Conservation (phyloP, 2,888 invertebrate genomes). For the Himalopsyche anomala region DNA sequence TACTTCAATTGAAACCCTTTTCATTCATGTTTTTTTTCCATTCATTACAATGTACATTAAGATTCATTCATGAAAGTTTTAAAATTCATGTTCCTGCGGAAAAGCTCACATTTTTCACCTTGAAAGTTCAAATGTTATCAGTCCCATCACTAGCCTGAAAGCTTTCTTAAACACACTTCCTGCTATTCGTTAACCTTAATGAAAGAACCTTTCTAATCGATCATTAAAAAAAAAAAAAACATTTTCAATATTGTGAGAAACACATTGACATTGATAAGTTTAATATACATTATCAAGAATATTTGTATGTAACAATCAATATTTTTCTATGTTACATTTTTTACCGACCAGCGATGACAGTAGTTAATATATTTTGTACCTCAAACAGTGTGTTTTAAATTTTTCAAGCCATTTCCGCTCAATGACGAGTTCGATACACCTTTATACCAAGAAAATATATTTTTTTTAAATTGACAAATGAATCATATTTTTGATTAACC, state of each 20-base stretch:
- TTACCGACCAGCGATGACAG: too few species aligned
- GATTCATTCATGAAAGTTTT: conserved; percentile 26
- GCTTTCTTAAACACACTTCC: neutral
- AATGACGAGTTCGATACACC: too few species aligned
- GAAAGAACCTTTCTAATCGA: neutral
- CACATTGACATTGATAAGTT: neutral
- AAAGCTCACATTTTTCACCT: conserved; percentile 10
- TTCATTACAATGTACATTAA: conserved; percentile 3
- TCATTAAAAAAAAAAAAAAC: neutral
- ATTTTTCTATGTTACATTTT: too few species aligned
- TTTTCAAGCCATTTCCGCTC: too few species aligned
- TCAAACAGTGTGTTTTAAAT: too few species aligned
- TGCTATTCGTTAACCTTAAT: neutral
- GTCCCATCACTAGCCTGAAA: neutral
- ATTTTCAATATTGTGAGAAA: neutral
- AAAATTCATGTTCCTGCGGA: neutral
- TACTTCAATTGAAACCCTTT: neutral
- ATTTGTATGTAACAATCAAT: too few species aligned
- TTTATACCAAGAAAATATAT: too few species aligned
- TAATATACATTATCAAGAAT: too few species aligned
- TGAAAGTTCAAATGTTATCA: conserved; percentile 29
- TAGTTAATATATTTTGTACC: too few species aligned
- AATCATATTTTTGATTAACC: too few species aligned
- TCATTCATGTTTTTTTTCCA: neutral
- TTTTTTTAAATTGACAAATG: too few species aligned